Base-by-base conservation (phyloP, 1,140 invertebrate species). In the Tetragnatha versicolor region DNA sequence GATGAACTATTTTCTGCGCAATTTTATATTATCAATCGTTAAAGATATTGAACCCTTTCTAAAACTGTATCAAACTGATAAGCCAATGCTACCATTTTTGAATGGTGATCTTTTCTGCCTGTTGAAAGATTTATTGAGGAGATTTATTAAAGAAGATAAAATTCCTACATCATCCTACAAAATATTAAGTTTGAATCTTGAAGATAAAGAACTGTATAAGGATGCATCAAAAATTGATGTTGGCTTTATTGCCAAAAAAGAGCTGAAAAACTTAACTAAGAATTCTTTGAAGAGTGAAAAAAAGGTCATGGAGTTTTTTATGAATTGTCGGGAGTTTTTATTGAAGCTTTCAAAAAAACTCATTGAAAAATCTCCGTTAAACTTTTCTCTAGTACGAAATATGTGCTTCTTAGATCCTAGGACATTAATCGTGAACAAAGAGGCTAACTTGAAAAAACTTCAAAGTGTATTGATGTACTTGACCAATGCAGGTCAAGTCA, bases 71-170 rank as follows among this genome's bases (percentile, higher is more conserved):
- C 60, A 63, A 27, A 63, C 60, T 3, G 60, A 63, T 27, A 63
- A 45, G 20, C 63, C 63, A 10, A 42, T 42, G 63, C 12, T 66
- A 45, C 63, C 63, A 39, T 66, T 66, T 45, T 31, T 66, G 45
- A 31, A 20, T 25, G 39, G 35, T 45, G 63, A 66, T 45, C 27
- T 66, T 22, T 9, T n/a, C 4, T n/a, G 14, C 9, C 17, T 66
- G 2, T 4, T 66, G 25, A 66, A 66, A 27, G 63, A 45, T 6
- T n/a, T 66, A 17, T 12, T 66, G 39, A 39, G 27, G 14, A 20
- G 63, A 42, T 66, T 66, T 45, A 42, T 66, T 10, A 66, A 66
- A 45, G 39, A 66, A 22, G 63, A 45, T n/a, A 45, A 4, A 6
- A 7, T 66, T 66, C n/a, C 63, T 10, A 42, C 63, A 66, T 66